Percentiles rank a stretch among this genome's conserved stretches.
These are phyloP conservation scores for Piaya cayana DNA, from an alignment of 2,113 vertebrate species.

Conservation along the genomic window DNA sequence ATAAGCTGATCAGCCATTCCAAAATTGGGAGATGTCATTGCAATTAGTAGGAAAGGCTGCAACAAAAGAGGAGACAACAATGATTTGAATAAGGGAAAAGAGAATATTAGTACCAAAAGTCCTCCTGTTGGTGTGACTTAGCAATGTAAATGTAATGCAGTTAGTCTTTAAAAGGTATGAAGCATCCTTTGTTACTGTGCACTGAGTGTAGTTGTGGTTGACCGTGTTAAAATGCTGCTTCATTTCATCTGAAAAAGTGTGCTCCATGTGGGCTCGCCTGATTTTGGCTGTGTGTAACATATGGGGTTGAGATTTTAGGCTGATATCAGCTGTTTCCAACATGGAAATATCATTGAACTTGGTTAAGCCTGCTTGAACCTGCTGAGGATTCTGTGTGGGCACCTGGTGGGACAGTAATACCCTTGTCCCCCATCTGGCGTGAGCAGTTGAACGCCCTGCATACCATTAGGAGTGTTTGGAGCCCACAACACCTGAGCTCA, in stretches of 20 bases:
- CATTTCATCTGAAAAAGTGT: too few species aligned
- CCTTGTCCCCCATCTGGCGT: neutral
- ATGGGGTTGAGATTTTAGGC: conserved; percentile 58
- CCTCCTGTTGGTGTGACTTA: neutral
- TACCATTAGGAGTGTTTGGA: neutral
- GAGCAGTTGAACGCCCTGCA: neutral
- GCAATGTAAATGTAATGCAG: neutral
- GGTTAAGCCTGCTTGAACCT: conserved; percentile 50
- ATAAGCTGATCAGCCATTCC: conserved; percentile 65
- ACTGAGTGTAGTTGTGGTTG: neutral
- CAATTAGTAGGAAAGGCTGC: conserved; percentile 50
- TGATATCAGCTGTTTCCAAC: conserved; percentile 51
- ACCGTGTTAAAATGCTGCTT: neutral
- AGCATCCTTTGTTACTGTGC: neutral
- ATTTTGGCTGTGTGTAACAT: conserved; percentile 19
- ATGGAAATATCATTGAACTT: conserved; percentile 49
- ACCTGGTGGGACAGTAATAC: conserved; percentile 38
- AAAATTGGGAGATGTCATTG: conserved; percentile 55
- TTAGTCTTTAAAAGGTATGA: neutral
- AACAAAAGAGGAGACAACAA: neutral
- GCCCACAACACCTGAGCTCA: neutral
- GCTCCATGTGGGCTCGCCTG: neutral
- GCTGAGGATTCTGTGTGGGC: conserved; percentile 10
- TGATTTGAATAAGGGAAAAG: neutral
- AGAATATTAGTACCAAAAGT: neutral